Conservation (phyloP, 2,113 vertebrate genomes). For the Gallinago paraguaiae region DNA sequence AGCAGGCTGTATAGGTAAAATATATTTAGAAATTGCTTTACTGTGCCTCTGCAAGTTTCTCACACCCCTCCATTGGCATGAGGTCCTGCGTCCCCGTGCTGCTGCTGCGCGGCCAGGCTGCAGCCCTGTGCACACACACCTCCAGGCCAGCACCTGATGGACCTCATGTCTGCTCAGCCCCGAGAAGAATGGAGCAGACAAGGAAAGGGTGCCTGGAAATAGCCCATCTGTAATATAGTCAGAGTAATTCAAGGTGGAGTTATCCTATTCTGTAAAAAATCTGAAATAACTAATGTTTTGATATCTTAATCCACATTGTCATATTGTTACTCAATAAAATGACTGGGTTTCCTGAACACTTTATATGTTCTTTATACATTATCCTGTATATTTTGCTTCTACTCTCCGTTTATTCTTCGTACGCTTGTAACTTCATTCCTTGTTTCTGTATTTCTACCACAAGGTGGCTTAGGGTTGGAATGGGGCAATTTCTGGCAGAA, state of each 20-base stretch:
- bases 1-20: fast-evolving
- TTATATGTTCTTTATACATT: background rate
- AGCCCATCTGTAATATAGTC: fast-evolving
- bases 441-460: background rate
- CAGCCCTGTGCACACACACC: too few species aligned
- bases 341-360: background rate
- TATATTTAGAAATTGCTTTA: background rate
- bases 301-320: background rate
- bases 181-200: background rate
- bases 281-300: background rate
- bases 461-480: background rate
- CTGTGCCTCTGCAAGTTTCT: background rate
- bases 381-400: background rate
- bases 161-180: background rate
- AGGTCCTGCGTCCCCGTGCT: fast-evolving
- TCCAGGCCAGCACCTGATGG: fast-evolving
- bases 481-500: background rate
- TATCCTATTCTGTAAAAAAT: background rate
- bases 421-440: background rate
- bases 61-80: fast-evolving
- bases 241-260: background rate
- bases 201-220: background rate
- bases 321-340: background rate
- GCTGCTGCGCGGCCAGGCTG: background rate
- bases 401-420: background rate